Evolutionary conservation across 2,797 vertebrate species (phyloP), one percentile per base, ranked within the genome.

Genomic region (Takifugu ocellatus): DNA sequence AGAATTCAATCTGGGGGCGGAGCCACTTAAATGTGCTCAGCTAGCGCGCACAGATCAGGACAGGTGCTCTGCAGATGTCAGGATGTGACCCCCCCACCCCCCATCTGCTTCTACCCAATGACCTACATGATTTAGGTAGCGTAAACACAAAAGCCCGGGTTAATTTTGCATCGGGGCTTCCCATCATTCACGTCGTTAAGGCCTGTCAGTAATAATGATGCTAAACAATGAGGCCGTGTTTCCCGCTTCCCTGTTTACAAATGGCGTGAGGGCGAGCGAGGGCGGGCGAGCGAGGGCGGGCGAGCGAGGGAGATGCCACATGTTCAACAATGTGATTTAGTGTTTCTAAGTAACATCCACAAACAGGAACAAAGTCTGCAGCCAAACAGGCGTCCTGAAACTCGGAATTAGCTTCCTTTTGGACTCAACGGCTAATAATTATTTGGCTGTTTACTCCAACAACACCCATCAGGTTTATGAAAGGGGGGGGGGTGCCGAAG

Each of bases 31-130:
- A 61, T 54, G 73, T 53, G 72, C 77, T 78, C 56, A 3, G 68
- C 42, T 6, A 65, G 77, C 72, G 55, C 57, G 72, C 74, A 49
- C 55, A 29, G 56, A 67, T 61, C 54, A 7, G 75, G 78, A 83
- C 90, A 92, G 88, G 87, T 91, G 87, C 82, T 83, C 55, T 61
- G 73, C 89, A 92, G 88, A 90, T 90, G 87, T 88, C 84, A 81
- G 79, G 84, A 89, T 84, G 78, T 85, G 74, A 83, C 63, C 61
- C 66, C 66, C 66, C 8, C 5, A 8, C 11, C 4, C 51, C 52
- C 72, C 72, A 64, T 75, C 75, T 72, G 75, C 70, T 79, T 68
- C 54, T 55, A 70, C 65, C 78, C 75, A 80, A 78, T 61, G 70
- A 81, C 77, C 81, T 75, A 81, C 83, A 75, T 72, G 77, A 83